Conservation (phyloP, 2,113 vertebrate species). For the Hystrix brachyura region DNA sequence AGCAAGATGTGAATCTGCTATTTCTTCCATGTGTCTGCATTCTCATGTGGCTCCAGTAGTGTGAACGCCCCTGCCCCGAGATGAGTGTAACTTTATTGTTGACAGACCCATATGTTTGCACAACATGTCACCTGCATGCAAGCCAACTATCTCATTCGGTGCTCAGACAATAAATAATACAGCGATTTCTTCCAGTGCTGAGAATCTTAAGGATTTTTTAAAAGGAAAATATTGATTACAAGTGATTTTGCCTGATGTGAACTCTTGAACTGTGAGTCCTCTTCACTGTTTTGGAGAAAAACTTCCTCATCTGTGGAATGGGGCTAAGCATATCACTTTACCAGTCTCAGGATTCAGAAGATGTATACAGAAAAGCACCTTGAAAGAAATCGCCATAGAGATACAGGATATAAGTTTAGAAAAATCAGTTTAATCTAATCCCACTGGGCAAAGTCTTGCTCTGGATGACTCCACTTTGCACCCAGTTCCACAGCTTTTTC, state of each 20-base stretch:
- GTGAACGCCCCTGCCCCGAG: neutral
- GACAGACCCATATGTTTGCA: neutral
- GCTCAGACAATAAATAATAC: neutral
- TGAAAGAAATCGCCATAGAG: neutral
- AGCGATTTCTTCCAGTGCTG: neutral
- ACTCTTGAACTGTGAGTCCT: neutral
- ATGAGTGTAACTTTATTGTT: neutral
- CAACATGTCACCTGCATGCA: neutral
- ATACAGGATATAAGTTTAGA: neutral
- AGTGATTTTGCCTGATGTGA: neutral
- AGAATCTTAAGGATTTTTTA: neutral
- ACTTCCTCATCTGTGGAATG: neutral
- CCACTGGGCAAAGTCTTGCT: neutral
- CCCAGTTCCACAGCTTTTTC: neutral
- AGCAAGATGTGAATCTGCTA: neutral
- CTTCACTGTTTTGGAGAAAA: neutral
- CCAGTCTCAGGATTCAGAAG: neutral
- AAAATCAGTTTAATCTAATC: neutral
- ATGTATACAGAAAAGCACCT: constrained; percentile 5
- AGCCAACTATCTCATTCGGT: constrained; percentile 3
- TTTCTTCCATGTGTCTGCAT: neutral
- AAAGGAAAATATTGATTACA: neutral
- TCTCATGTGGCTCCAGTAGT: neutral
- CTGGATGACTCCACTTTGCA: neutral
- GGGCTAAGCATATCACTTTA: neutral